Evolutionary conservation across 1,140 invertebrate species (phyloP).

Genomic region (Monochamus saltuarius): DNA sequence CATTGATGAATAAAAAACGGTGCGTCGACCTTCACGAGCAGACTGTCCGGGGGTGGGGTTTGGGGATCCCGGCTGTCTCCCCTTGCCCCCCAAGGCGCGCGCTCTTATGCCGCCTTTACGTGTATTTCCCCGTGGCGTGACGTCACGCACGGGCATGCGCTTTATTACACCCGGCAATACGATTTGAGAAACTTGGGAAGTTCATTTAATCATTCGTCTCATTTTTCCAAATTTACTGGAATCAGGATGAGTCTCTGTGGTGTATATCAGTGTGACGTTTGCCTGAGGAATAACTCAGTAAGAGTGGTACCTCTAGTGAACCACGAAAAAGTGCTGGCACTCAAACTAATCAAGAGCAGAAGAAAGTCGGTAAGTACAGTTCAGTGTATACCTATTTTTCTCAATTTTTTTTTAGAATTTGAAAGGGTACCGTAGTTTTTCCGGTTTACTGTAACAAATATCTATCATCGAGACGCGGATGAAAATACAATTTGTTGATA

Average conservation of each 20-base stretch:
- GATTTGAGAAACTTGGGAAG: conserved; percentile 19
- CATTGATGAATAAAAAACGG: too few species aligned
- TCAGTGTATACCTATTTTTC: too few species aligned
- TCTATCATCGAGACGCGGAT: too few species aligned
- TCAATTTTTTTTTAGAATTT: too few species aligned
- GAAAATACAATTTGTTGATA: too few species aligned
- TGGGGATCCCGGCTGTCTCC: conserved; percentile 11
- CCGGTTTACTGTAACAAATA: too few species aligned
- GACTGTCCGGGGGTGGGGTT: neutral
- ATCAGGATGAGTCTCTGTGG: conserved; percentile 10
- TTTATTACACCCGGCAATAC: neutral
- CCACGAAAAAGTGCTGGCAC: conserved; percentile 8
- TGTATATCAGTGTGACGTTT: conserved; percentile 17
- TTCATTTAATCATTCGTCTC: conserved; percentile 19
- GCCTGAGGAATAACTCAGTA: conserved; percentile 7
- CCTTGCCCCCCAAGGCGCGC: neutral
- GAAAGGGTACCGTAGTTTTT: too few species aligned
- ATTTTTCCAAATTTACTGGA: conserved; percentile 17
- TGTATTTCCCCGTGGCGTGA: conserved; percentile 14
- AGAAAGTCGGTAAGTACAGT: neutral
- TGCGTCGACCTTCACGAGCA: too few species aligned
- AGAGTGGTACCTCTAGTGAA: neutral
- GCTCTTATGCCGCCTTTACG: neutral
- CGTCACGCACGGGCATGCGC: conserved; percentile 14
- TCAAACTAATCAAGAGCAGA: neutral